These are phyloP conservation scores for Albula goreensis DNA, from an alignment of 2,113 vertebrate species.

Conservation along the genomic window DNA sequence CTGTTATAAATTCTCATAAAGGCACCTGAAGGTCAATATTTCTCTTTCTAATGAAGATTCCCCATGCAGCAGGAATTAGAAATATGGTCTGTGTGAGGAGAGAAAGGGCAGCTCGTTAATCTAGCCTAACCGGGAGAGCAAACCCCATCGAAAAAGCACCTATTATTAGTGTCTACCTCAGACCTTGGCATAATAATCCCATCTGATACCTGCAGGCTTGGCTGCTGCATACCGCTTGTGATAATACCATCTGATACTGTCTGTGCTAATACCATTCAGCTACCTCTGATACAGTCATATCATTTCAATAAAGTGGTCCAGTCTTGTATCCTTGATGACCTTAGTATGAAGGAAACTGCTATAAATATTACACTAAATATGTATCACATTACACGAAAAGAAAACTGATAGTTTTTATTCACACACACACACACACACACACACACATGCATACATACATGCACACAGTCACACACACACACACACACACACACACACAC, in stretches of 20 bases:
- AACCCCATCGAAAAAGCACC: constrained; percentile 55
- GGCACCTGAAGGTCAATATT: constrained; percentile 76
- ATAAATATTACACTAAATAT: too few relatives aligned
- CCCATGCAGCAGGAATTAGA: constrained; percentile 62
- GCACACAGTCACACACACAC: too few relatives aligned
- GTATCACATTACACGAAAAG: not conserved
- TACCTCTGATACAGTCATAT: not conserved
- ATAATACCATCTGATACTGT: constrained; percentile 11
- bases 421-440: not conserved
- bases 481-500: too few relatives aligned
- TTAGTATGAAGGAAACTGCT: not conserved
- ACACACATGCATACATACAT: too few relatives aligned
- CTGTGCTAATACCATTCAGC: not conserved
- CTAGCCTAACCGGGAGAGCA: constrained; percentile 62
- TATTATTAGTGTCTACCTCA: constrained; percentile 59
- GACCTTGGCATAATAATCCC: constrained; percentile 55
- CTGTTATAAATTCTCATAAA: constrained; percentile 75
- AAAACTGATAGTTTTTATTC: not conserved
- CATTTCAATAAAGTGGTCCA: not conserved
- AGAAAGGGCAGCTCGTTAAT: constrained; percentile 81
- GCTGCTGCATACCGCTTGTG: not conserved
- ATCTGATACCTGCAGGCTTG: not conserved
- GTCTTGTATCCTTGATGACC: not conserved
- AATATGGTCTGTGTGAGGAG: constrained; percentile 69
- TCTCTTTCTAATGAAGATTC: constrained; percentile 76